Percentiles rank a stretch among this genome's conserved stretches.
phyloP scores from a whole-genome alignment of 2,888 invertebrate genomes.

The Stegana nigrithorax region DNA sequence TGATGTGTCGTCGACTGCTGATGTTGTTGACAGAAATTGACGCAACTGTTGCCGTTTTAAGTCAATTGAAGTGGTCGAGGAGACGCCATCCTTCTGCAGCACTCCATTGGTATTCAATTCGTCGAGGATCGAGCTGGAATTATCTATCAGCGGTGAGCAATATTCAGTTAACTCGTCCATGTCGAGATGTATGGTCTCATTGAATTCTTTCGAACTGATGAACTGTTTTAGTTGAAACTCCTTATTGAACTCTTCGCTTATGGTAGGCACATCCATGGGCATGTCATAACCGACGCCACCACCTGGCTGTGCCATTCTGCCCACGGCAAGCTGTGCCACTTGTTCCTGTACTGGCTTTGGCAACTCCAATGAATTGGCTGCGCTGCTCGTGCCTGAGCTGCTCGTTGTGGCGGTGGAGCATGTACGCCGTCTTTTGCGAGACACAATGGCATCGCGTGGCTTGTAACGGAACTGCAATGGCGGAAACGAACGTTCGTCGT shows the following conservation, averaged over 20 bases:
- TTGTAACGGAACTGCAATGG: conserved; percentile 77
- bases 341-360: conserved; percentile 57
- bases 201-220: conserved; percentile 34
- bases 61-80: background rate
- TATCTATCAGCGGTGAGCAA: conserved; percentile 28
- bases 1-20: conserved; percentile 2
- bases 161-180: conserved; percentile 40
- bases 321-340: conserved; percentile 20
- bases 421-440: conserved; percentile 66
- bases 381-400: conserved; percentile 48
- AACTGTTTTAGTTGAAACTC: conserved; percentile 38
- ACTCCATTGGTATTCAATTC: conserved; percentile 1
- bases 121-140: background rate
- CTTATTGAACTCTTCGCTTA: conserved; percentile 55
- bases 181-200: conserved; percentile 3
- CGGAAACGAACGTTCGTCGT: conserved; percentile 75
- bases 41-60: background rate
- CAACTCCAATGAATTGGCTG: conserved; percentile 57
- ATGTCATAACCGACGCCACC: background rate
- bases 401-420: conserved; percentile 55
- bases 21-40: conserved; percentile 13
- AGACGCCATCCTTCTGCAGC: conserved; percentile 38
- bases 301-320: background rate
- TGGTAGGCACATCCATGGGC: conserved; percentile 28
- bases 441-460: conserved; percentile 71